These are phyloP conservation scores for Stegostoma tigrinum DNA, from an alignment of 2,113 vertebrate genomes.

Conservation along the genomic window DNA sequence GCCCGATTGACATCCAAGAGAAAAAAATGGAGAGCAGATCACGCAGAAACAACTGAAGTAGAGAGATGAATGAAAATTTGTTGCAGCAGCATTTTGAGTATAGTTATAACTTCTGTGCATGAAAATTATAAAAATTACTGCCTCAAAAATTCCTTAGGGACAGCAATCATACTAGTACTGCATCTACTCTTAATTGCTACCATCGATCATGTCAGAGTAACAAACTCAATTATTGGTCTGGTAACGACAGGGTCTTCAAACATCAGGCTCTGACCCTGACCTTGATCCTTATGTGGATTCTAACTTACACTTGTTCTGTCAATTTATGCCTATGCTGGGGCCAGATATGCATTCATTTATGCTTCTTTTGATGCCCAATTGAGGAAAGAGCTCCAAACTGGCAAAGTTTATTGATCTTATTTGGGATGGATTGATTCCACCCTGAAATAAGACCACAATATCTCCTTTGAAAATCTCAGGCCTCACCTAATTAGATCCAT, in stretches of 20 bases:
- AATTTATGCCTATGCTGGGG: too few species aligned
- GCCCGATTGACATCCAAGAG: slow-evolving; percentile 36
- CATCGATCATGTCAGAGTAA: not conserved
- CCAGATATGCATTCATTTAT: too few species aligned
- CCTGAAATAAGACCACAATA: too few species aligned
- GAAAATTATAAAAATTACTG: not conserved
- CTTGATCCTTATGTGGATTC: not conserved
- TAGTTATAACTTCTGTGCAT: not conserved
- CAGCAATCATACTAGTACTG: too few species aligned
- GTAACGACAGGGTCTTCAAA: not conserved
- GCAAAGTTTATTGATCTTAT: too few species aligned
- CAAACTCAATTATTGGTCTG: not conserved
- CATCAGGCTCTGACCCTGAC: not conserved
- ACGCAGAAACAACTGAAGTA: not conserved
- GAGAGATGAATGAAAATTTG: not conserved
- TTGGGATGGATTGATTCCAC: too few species aligned
- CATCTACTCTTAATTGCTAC: not conserved
- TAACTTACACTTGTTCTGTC: not conserved
- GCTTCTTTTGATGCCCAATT: too few species aligned
- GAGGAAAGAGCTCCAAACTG: too few species aligned
- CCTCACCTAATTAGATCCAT: too few species aligned
- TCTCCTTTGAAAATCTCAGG: too few species aligned
- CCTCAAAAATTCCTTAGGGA: not conserved
- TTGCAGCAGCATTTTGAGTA: not conserved
- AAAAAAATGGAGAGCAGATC: slow-evolving; percentile 23